phyloP scores from a whole-genome alignment of 1,140 invertebrate species.

The Coenobita brevimanus region DNA sequence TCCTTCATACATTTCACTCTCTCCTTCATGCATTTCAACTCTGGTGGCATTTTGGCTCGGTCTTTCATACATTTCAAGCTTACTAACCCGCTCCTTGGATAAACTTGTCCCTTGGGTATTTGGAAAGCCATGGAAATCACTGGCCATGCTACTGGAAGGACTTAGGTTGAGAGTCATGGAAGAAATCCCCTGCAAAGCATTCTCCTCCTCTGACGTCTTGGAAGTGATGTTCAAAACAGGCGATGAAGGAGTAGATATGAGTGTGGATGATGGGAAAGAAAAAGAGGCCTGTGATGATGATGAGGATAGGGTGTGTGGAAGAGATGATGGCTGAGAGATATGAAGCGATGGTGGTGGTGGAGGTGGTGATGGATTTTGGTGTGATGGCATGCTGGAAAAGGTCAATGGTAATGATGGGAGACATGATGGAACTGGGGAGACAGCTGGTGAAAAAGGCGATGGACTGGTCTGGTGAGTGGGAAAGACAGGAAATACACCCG shows the following conservation, averaged over 20 bases:
- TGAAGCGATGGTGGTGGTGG: neutral
- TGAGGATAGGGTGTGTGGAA: neutral
- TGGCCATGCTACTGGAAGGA: no score
- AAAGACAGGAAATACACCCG: neutral
- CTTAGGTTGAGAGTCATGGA: no score
- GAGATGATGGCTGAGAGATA: neutral
- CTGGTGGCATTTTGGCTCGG: no score
- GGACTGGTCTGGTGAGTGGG: neutral
- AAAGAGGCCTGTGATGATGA: neutral
- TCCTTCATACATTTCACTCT: no score
- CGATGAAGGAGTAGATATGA: neutral
- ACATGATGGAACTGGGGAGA: neutral
- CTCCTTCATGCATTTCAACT: no score
- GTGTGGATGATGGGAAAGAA: neutral
- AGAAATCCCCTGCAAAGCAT: no score
- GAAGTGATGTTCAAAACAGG: neutral
- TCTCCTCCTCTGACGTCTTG: no score
- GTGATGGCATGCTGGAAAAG: no score
- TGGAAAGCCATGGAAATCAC: no score
- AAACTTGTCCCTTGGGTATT: no score
- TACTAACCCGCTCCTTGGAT: no score
- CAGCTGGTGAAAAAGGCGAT: neutral
- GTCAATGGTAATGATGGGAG: neutral
- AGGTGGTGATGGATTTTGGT: neutral
- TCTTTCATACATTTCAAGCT: no score